phyloP scores from a whole-genome alignment of 2,797 vertebrate genomes.

The Pyrocephalus nanus region DNA sequence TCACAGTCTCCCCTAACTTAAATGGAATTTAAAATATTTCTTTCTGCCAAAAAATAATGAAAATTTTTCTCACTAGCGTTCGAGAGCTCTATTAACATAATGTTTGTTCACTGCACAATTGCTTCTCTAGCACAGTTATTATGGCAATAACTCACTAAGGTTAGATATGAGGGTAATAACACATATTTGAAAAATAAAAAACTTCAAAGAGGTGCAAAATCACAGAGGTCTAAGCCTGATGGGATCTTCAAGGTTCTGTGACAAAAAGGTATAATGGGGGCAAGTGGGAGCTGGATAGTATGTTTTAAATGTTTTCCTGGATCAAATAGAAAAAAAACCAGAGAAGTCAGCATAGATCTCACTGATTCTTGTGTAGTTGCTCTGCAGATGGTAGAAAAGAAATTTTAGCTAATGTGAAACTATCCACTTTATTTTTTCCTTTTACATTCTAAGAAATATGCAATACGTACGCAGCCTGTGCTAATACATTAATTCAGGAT shows the following conservation, averaged over 20 bases:
- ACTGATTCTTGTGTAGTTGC: slow-evolving; percentile 71
- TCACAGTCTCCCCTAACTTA: background rate
- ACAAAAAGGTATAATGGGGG: background rate
- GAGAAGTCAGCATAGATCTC: background rate
- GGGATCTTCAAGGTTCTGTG: background rate
- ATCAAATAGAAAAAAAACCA: background rate
- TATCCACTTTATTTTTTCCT: background rate
- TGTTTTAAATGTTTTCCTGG: background rate
- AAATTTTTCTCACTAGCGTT: background rate
- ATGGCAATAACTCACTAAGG: background rate
- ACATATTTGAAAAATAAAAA: background rate
- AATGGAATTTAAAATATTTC: background rate
- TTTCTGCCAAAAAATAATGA: background rate
- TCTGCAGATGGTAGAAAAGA: slow-evolving; percentile 58
- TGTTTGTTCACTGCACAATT: background rate
- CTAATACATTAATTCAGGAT: background rate
- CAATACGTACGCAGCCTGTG: background rate
- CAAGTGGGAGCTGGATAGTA: background rate
- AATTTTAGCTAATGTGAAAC: background rate
- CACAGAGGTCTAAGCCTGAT: background rate
- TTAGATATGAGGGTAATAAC: background rate
- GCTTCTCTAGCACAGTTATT: background rate
- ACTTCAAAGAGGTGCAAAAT: background rate
- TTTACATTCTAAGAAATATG: background rate
- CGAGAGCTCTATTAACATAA: background rate